Conservation (phyloP, 2,888 invertebrate genomes). For the Ischnura elegans region DNA sequence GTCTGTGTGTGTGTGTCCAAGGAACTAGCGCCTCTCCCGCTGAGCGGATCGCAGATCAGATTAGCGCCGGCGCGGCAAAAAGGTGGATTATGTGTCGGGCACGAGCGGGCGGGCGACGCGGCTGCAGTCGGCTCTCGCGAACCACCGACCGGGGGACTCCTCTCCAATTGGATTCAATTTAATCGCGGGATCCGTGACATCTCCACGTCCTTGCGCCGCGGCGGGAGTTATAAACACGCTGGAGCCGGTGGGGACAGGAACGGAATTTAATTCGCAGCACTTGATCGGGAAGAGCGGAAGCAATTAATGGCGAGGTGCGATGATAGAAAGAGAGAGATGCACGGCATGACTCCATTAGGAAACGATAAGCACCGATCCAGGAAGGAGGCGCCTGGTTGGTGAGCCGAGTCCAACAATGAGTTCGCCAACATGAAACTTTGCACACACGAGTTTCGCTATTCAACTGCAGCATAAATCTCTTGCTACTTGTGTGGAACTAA, state of each 20-base stretch:
- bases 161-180: neutral
- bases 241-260: too few species aligned
- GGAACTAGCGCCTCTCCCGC: neutral
- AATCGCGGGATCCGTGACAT: constrained; percentile 7
- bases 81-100: constrained; percentile 18
- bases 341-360: too few species aligned
- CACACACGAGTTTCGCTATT: too few species aligned
- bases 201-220: neutral
- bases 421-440: too few species aligned
- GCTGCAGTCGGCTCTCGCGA: neutral
- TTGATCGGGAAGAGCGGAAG: too few species aligned
- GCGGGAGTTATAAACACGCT: neutral
- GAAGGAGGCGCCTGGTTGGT: neutral
- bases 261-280: too few species aligned
- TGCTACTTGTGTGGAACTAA: too few species aligned
- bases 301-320: too few species aligned
- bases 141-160: neutral
- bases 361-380: too few species aligned
- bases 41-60: neutral
- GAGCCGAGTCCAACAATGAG: too few species aligned
- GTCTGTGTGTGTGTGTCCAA: neutral
- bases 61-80: constrained; percentile 33
- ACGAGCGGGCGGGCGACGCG: neutral
- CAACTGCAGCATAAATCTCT: too few species aligned
- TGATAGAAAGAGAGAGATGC: too few species aligned